Conservation (phyloP, 2,797 vertebrate genomes). For the Peromyscus nudipes region DNA sequence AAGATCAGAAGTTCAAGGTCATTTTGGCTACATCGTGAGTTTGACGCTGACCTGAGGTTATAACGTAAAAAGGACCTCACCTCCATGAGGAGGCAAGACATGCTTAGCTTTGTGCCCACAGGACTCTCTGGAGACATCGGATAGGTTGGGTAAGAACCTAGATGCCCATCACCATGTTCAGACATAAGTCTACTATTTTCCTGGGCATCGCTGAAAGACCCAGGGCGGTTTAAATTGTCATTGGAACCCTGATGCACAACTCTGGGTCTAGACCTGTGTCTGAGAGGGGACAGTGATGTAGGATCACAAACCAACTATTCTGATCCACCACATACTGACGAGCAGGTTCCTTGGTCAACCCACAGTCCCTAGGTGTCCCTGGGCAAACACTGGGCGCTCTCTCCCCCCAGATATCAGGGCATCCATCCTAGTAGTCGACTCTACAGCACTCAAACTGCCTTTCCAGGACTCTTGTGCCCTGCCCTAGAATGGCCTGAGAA, state of each 20-base stretch:
- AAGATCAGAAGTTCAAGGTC: background rate
- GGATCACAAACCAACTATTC: background rate
- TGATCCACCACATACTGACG: rapidly evolving
- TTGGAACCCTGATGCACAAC: rapidly evolving
- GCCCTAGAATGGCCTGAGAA: background rate
- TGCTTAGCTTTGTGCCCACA: rapidly evolving
- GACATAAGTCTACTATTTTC: background rate
- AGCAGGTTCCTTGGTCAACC: rapidly evolving
- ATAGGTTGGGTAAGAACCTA: rapidly evolving
- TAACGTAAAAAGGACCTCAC: background rate
- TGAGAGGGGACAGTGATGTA: rapidly evolving
- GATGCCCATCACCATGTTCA: background rate
- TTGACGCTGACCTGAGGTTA: background rate
- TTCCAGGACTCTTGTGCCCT: rapidly evolving
- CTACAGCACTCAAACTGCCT: background rate
- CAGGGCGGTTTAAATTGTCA: rapidly evolving
- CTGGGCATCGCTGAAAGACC: background rate
- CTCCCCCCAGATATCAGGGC: background rate
- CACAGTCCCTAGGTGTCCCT: background rate
- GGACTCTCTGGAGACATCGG: background rate
- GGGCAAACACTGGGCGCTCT: background rate
- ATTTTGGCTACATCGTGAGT: background rate
- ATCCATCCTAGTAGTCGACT: rapidly evolving
- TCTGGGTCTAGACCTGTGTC: background rate
- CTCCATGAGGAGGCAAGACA: rapidly evolving